Percentiles rank a stretch among this genome's conserved stretches.
These are phyloP conservation scores for Drosophila rufa DNA, from an alignment of 1,140 invertebrate species.

Conservation along the genomic window DNA sequence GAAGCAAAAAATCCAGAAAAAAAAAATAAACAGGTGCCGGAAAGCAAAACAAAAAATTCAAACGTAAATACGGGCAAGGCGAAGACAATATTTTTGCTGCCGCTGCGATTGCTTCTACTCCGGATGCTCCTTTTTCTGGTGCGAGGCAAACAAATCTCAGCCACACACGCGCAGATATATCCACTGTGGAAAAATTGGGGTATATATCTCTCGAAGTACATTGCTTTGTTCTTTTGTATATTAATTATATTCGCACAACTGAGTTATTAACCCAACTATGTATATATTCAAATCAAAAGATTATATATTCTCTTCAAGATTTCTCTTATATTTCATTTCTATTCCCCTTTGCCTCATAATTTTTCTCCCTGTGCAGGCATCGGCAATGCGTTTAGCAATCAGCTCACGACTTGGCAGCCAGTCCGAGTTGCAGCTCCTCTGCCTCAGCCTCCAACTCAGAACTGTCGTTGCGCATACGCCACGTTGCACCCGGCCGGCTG, in stretches of 20 bases:
- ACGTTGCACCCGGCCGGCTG: conserved; percentile 64
- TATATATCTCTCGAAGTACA: not conserved
- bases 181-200: conserved; percentile 4
- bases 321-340: too few relatives aligned
- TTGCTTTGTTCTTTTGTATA: not conserved
- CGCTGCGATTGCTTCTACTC: conserved; percentile 22
- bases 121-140: conserved; percentile 29
- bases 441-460: not conserved
- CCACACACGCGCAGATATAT: conserved; percentile 26
- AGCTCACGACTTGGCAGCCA: conserved; percentile 66
- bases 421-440: conserved; percentile 27
- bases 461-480: conserved; percentile 72
- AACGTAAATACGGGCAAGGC: conserved; percentile 42
- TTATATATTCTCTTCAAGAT: too few relatives aligned
- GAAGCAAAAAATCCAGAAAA: conserved; percentile 40
- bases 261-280: too few relatives aligned
- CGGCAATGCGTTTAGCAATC: conserved; percentile 77
- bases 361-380: conserved; percentile 17
- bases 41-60: conserved; percentile 48
- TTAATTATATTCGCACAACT: too few relatives aligned
- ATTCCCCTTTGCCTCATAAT: too few relatives aligned
- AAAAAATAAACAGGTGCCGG: conserved; percentile 34
- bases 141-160: conserved; percentile 72
- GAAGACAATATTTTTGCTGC: conserved; percentile 65
- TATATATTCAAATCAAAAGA: too few relatives aligned